Conservation (phyloP, 2,797 vertebrate species). For the Spondyliosoma cantharus region DNA sequence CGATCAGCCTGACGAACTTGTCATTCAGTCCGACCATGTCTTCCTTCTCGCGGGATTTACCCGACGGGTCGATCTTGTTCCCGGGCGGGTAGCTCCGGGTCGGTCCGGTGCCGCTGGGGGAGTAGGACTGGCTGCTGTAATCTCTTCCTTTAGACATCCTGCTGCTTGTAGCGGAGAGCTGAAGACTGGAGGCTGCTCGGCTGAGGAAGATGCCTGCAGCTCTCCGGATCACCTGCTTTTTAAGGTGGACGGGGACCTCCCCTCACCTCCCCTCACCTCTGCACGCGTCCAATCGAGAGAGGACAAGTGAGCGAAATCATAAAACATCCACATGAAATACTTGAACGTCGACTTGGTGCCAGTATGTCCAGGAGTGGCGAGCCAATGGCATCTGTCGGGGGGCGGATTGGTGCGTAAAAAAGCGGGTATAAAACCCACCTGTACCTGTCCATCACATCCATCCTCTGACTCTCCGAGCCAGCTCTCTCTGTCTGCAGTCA, state of each 20-base stretch:
- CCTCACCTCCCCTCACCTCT: conserved; percentile 52
- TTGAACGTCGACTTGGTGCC: conserved; percentile 54
- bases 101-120: neutral
- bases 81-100: conserved; percentile 34
- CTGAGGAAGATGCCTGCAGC: neutral
- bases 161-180: neutral
- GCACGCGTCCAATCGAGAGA: conserved; percentile 62
- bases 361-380: conserved; percentile 39
- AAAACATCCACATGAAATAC: conserved; percentile 43
- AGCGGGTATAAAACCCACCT: conserved; percentile 63
- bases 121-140: conserved; percentile 76
- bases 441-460: neutral
- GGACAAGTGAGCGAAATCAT: conserved; percentile 17
- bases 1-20: conserved; percentile 80
- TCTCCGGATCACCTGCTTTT: conserved; percentile 51
- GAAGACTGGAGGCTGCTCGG: neutral
- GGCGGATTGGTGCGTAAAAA: conserved; percentile 51
- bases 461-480: conserved; percentile 5
- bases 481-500: conserved; percentile 22
- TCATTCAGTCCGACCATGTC: conserved; percentile 82
- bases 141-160: conserved; percentile 59
- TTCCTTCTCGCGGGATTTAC: conserved; percentile 76
- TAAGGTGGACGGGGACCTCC: conserved; percentile 51
- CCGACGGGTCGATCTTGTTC: conserved; percentile 47
- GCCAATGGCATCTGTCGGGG: conserved; percentile 49